These are phyloP conservation scores for Apeira syringaria DNA, from an alignment of 2,888 invertebrate genomes.

Conservation along the genomic window DNA sequence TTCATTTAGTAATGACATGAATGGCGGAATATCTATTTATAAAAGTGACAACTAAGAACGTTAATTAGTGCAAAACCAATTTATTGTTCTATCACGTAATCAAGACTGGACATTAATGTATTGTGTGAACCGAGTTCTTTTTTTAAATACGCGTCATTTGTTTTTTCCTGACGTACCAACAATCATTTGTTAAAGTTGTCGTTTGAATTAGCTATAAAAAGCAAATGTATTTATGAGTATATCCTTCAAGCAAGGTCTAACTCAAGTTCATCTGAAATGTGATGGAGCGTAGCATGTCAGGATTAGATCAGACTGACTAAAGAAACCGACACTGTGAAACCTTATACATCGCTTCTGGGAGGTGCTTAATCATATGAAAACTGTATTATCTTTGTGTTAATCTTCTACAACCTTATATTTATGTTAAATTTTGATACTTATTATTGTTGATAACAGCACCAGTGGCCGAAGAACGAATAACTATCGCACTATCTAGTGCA, in stretches of 20 bases:
- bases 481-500: too few relatives aligned
- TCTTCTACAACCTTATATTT: too few relatives aligned
- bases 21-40: slow-evolving; percentile 30
- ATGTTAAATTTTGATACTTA: too few relatives aligned
- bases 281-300: slow-evolving; percentile 12
- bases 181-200: slow-evolving; percentile 24
- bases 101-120: slow-evolving; percentile 23
- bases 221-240: slow-evolving; percentile 7
- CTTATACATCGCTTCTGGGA: too few relatives aligned
- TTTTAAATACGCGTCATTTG: slow-evolving; percentile 25
- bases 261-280: slow-evolving; percentile 10
- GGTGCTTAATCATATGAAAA: too few relatives aligned
- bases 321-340: too few relatives aligned
- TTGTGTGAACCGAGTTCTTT: slow-evolving; percentile 26
- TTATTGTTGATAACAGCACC: too few relatives aligned
- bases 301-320: not conserved
- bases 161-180: slow-evolving; percentile 22
- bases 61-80: slow-evolving; percentile 7
- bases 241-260: not conserved
- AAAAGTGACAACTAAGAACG: slow-evolving; percentile 32
- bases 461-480: too few relatives aligned
- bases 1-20: too few relatives aligned
- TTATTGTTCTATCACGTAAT: slow-evolving; percentile 27
- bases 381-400: too few relatives aligned
- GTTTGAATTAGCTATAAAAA: slow-evolving; percentile 21